phyloP scores from a whole-genome alignment of 1,140 invertebrate genomes.

The Pseudomyrmex concolor region DNA sequence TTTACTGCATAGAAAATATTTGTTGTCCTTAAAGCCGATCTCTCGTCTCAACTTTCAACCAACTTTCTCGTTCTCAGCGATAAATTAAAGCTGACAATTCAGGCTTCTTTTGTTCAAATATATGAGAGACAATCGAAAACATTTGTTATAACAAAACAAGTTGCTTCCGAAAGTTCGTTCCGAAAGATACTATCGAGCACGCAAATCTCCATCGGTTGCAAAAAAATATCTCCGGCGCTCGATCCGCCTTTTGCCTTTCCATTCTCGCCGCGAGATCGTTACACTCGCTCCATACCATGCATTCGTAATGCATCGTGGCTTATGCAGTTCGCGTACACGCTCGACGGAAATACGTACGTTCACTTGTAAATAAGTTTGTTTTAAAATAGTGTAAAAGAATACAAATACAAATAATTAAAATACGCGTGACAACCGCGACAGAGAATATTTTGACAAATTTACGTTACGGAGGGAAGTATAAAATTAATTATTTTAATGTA shows the following conservation, averaged over 20 bases:
- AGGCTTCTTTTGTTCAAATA: too few relatives aligned
- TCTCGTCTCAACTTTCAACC: too few relatives aligned
- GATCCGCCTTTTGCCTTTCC: background rate
- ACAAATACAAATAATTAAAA: background rate
- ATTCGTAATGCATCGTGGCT: slow-evolving; percentile 26
- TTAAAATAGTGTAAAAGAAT: background rate
- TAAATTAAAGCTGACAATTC: too few relatives aligned
- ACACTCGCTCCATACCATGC: slow-evolving; percentile 11
- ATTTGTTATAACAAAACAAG: too few relatives aligned
- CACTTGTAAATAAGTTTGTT: slow-evolving; percentile 18
- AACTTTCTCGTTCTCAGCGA: too few relatives aligned
- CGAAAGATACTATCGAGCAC: background rate
- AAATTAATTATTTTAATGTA: too few relatives aligned
- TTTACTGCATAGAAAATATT: too few relatives aligned
- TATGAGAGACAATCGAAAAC: too few relatives aligned
- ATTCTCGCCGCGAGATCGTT: slow-evolving; percentile 12
- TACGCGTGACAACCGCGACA: background rate
- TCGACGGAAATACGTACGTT: slow-evolving; percentile 21
- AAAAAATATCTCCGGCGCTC: background rate
- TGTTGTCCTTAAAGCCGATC: too few relatives aligned
- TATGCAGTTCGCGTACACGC: background rate
- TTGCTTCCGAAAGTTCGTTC: too few relatives aligned
- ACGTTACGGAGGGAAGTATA: too few relatives aligned
- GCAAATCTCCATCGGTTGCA: background rate
- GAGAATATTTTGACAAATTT: too few relatives aligned